Percentiles rank a stretch among this genome's conserved stretches.
These are phyloP conservation scores for Drosophila incognita DNA, from an alignment of 2,888 invertebrate species.

Conservation along the genomic window DNA sequence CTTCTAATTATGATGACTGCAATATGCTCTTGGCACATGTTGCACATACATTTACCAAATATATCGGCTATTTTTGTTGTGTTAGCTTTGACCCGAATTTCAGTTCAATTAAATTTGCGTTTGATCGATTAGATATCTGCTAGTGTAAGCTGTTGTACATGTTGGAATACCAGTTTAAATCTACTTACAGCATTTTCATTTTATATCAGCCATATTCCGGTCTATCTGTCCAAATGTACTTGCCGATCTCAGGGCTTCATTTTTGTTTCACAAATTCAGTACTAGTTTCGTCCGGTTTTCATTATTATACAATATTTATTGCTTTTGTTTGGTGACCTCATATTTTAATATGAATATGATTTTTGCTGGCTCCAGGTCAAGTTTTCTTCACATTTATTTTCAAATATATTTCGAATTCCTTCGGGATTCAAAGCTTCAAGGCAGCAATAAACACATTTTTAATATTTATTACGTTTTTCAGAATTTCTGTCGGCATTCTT, in stretches of 20 bases:
- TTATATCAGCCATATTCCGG: background rate
- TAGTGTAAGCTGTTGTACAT: background rate
- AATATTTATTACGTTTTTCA: background rate
- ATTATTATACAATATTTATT: background rate
- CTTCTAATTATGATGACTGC: constrained; percentile 16
- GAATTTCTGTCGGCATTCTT: background rate
- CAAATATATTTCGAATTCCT: background rate
- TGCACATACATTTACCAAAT: background rate
- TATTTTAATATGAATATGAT: background rate
- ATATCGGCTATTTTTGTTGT: background rate
- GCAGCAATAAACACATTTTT: background rate
- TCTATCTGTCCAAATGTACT: background rate
- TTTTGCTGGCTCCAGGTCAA: background rate
- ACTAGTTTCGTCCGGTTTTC: background rate
- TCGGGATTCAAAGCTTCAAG: background rate
- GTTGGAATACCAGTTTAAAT: background rate
- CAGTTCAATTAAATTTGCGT: background rate
- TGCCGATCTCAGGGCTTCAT: background rate
- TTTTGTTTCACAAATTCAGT: background rate
- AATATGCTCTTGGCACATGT: background rate
- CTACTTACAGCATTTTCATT: background rate
- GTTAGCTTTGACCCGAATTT: background rate
- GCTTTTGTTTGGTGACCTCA: background rate
- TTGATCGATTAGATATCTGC: background rate
- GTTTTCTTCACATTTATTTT: background rate